Base-by-base conservation (phyloP, 1,140 invertebrate species). In the Antheraea pernyi region DNA sequence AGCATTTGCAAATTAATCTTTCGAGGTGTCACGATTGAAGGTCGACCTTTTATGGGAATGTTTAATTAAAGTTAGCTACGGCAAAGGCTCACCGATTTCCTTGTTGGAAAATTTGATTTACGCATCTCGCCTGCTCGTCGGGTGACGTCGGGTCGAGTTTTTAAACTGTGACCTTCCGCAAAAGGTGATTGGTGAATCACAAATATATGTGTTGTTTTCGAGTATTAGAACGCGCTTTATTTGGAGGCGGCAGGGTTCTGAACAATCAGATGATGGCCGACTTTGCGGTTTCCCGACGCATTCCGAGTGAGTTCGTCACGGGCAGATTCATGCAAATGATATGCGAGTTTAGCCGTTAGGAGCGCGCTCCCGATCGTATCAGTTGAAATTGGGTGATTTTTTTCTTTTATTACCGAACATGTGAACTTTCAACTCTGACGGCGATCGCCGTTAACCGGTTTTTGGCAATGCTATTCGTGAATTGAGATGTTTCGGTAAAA, bases 291-390 rank as follows among this genome's bases (percentile, higher is more conserved):
- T 86, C 81, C 80, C 72, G 73, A 62, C 73, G 68, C 80, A 85
- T 91, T 85, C 83, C 81, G 62, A 59, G 11, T 46, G 59, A 68
- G 68, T 81, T 88, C 80, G 82, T 86, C 84, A 87, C 70, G 63
- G 75, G 77, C 75, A 74, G 86, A 88, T 84, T 85, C 84, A 85
- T 82, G 81, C 78, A 78, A 82, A 82, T 77, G 80, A 87, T 89
- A 87, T 86, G 82, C 80, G 73, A 81, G 82, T 66, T 75, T 68
- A 66, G 72, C 82, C 77, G 80, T 85, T 85, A 83, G 76, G 74
- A 74, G 71, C 75, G 73, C 73, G 78, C 79, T 74, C 69, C 72
- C 74, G 36, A 46, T 42, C 64, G 65, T 74, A 70, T 66, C 68
- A 64, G 68, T 62, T 74, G 72, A 73, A 73, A 68, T 66, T 48